Evolutionary conservation across 2,797 vertebrate genomes (phyloP), one percentile per base, ranked within the genome.

Genomic region (Diglossa cyanea): DNA sequence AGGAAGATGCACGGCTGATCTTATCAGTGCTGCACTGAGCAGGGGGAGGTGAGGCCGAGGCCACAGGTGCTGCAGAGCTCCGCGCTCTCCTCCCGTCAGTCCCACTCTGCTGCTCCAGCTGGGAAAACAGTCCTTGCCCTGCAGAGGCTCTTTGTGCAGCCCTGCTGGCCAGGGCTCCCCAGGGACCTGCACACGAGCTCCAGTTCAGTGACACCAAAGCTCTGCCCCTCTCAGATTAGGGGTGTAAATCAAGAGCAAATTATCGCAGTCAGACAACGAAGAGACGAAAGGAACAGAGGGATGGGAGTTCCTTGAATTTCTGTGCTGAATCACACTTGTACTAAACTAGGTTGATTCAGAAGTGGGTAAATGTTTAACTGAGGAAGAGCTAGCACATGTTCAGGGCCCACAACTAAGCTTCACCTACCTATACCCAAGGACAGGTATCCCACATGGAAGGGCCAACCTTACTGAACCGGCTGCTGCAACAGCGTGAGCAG

Each of bases 311-410:
- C 85, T 89, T 33, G 50, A 2, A 2, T 63, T 75, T 57, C 26
- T 42, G 20, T 2, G 28, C 63, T 81, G 84, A 84, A 79, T 77
- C 81, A 79, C 16, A n/a, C 37, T 50, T 44, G 31, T 45, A 54
- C 51, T 70, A 39, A 68, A 33, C 20, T 6, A 35, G 45, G 44
- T 55, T 72, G 86, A 85, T 37, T 81, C 47, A 44, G 68, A 66
- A 92, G 68, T 7, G 0, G 68, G 85, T 88, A 33, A 90, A 88
- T 79, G 54, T 91, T 89, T 90, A 95, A 96, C 75, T 25, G 50
- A 93, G 83, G 68, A 86, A 61, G 76, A 88, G 79, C 73, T 48
- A 28, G 60, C 35, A 48, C 0, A 0, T 2, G 7, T 51, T 50
- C 33, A 58, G 44, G 63, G 48, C 40, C 42, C 2, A 8, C 28